Base-by-base conservation (phyloP, 2,113 vertebrate species). In the Sclerurus mexicanus region DNA sequence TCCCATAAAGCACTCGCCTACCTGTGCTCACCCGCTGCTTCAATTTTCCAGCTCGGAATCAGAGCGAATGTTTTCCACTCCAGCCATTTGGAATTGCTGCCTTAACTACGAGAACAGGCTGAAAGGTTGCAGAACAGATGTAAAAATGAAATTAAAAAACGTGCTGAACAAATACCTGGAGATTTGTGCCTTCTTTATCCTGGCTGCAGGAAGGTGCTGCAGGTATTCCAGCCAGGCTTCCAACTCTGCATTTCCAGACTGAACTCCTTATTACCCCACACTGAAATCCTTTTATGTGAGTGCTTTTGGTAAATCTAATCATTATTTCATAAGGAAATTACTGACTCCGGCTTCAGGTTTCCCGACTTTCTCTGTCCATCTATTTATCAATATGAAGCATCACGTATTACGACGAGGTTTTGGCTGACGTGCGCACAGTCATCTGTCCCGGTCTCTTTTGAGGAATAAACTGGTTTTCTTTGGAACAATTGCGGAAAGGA, bases 21-120 rank as follows among this genome's bases (percentile, higher is more conserved):
- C 84, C 82, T 82, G 79, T 5, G 92, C 94, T 87, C 87, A 74
- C 94, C 94, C 1, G 37, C 95, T 93, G 94, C 8, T 92, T 92
- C 94, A 93, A 95, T 97, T 97, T 97, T 74, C 93, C 87, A 97
- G 78, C 85, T 91, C n/a, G 69, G 90, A 97, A 95, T 95, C 91
- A 77, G 56, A 83, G 66, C 28, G 5, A 46, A 93, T 21, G 30
- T 69, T 96, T 77, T 82, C 84, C 90, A 67, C 66, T 63, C 73
- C 66, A 71, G 64, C 75, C 95, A 40, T 39, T 96, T 75, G 89
- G 62, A 96, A 78, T 25, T 39, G 39, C 24, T 53, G 60, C 87
- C 89, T 73, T 71, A 89, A 81, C 80, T 53, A 52, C 1, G 2
- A 50, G 53, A 77, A 58, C 31, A 93, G 63, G 42, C 37, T 7